Percentiles rank a stretch among this genome's conserved stretches.
Conservation (phyloP, 2,113 vertebrate species). For the Microtus montanus region DNA sequence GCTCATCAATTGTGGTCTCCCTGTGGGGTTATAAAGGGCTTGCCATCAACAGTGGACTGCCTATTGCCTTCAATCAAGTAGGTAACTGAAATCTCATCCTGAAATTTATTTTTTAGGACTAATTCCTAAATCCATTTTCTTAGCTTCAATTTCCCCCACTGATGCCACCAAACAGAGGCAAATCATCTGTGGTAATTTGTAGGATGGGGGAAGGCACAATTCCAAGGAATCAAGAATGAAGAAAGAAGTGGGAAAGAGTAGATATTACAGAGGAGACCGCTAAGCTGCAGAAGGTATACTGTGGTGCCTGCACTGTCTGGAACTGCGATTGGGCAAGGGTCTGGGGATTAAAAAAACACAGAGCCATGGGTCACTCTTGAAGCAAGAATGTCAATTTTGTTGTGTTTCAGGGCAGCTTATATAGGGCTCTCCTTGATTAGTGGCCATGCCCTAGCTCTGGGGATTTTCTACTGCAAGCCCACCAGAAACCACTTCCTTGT, state of each 20-base stretch:
- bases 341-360: too few relatives aligned
- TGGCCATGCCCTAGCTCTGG: too few relatives aligned
- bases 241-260: neutral
- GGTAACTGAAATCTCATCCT: neutral
- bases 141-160: neutral
- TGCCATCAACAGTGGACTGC: neutral
- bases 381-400: too few relatives aligned
- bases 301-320: too few relatives aligned
- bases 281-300: neutral
- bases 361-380: too few relatives aligned
- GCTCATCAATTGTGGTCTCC: neutral
- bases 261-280: neutral
- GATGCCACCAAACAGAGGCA: neutral
- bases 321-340: too few relatives aligned
- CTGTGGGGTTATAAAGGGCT: neutral
- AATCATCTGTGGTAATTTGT: neutral
- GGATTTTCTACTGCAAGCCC: too few relatives aligned
- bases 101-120: neutral
- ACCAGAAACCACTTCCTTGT: too few relatives aligned
- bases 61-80: constrained; percentile 7
- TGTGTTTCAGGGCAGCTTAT: too few relatives aligned
- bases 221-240: neutral
- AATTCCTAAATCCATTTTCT: constrained; percentile 36
- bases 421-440: too few relatives aligned
- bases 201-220: neutral